Conservation (phyloP, 2,113 vertebrate species). For the Redunca redunca region DNA sequence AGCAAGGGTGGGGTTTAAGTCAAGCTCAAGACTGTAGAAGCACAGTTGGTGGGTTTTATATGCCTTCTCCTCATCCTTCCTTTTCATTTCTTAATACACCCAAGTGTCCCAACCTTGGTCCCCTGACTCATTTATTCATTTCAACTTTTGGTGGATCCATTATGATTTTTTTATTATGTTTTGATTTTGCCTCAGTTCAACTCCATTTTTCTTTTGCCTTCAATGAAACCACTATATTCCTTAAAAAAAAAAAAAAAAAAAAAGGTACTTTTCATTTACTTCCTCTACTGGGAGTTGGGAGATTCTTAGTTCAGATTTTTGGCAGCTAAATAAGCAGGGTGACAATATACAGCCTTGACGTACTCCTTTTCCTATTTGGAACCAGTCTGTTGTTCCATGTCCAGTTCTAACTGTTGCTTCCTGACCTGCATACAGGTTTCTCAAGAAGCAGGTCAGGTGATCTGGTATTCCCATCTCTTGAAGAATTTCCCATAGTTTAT, state of each 20-base stretch:
- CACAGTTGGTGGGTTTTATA: neutral
- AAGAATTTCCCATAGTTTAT: neutral
- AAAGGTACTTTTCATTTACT: neutral
- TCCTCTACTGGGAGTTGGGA: neutral
- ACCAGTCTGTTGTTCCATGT: neutral
- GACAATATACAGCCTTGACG: rapidly evolving
- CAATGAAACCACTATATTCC: neutral
- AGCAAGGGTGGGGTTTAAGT: neutral
- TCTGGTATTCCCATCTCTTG: neutral
- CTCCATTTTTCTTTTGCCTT: neutral
- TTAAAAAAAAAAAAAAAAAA: neutral
- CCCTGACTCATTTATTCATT: neutral
- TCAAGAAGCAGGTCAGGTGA: neutral
- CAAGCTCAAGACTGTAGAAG: neutral
- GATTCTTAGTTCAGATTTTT: neutral
- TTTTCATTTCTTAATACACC: neutral
- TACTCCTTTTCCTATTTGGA: neutral
- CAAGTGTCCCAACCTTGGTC: neutral
- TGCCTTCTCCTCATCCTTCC: neutral
- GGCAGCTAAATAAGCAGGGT: neutral
- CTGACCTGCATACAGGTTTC: neutral
- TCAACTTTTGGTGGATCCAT: neutral
- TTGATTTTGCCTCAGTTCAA: neutral
- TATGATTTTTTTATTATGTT: neutral
- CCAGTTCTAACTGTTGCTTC: neutral